phyloP scores from a whole-genome alignment of 2,113 vertebrate species.

The Mobula birostris region DNA sequence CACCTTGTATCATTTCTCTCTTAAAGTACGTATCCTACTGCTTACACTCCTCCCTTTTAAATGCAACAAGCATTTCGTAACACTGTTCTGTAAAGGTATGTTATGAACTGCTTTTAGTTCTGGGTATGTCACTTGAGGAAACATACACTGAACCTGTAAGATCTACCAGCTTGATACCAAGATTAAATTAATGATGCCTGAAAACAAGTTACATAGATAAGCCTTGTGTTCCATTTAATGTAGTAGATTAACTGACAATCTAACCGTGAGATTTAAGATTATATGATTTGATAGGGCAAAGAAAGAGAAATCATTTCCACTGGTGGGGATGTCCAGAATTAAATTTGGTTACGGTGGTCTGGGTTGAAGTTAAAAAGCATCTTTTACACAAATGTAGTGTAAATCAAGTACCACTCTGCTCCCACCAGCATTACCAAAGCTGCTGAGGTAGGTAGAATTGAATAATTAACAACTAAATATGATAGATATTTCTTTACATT shows the following conservation, averaged over 20 bases:
- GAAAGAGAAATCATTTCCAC: not conserved
- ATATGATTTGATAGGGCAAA: not conserved
- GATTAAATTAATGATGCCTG: not conserved
- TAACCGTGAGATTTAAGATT: not conserved
- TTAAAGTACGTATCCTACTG: too few relatives aligned
- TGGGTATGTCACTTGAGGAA: not conserved
- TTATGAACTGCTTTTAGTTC: not conserved
- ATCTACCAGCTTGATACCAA: not conserved
- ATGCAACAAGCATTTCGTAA: too few relatives aligned
- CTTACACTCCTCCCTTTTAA: too few relatives aligned
- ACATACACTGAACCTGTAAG: not conserved
- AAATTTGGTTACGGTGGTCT: not conserved
- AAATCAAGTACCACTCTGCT: not conserved
- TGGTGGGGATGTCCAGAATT: not conserved
- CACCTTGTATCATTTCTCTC: too few relatives aligned
- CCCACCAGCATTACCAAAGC: not conserved
- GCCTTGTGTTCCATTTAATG: not conserved
- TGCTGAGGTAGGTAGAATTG: not conserved
- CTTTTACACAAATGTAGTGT: not conserved
- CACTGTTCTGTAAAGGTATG: too few relatives aligned
- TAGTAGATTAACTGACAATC: not conserved
- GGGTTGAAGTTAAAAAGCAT: not conserved
- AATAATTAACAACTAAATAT: not conserved
- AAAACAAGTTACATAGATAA: not conserved
- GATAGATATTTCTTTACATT: not conserved